Evolutionary conservation across 2,797 vertebrate genomes (phyloP).

Genomic region (Lycodopsis pacificus): DNA sequence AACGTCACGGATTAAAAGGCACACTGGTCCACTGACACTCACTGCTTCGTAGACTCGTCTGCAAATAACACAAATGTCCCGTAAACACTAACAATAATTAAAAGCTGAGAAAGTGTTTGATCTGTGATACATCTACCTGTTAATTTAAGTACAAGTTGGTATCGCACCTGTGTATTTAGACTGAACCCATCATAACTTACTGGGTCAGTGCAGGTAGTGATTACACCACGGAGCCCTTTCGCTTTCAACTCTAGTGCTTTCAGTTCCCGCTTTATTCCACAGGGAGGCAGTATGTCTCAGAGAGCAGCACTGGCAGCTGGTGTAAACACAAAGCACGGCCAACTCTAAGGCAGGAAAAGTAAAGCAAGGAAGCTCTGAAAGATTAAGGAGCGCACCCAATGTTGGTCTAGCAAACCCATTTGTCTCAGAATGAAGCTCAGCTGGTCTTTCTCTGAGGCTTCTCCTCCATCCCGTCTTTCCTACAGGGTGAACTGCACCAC

Average conservation of each 20-base stretch:
- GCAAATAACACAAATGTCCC: neutral
- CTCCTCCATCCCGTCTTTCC: neutral
- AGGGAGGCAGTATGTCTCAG: constrained; percentile 67
- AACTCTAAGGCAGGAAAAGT: constrained; percentile 25
- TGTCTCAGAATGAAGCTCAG: constrained; percentile 18
- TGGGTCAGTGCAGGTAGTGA: neutral
- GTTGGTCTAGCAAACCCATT: constrained; percentile 26
- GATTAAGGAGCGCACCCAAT: constrained; percentile 25
- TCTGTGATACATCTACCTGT: neutral
- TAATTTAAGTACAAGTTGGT: neutral
- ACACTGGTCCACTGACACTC: too few relatives aligned
- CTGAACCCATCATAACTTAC: neutral
- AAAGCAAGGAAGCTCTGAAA: constrained; percentile 23
- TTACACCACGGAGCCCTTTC: neutral
- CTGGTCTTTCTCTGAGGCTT: constrained; percentile 2
- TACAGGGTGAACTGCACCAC: too few relatives aligned
- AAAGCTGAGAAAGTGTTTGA: neutral
- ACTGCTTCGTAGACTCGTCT: neutral
- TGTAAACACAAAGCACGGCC: constrained; percentile 36
- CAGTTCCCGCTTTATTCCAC: constrained; percentile 55
- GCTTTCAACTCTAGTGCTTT: neutral
- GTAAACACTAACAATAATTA: too few relatives aligned
- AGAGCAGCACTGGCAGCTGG: constrained; percentile 43
- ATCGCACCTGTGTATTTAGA: neutral
- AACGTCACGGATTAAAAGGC: neutral